These are phyloP conservation scores for Paedocypris sp. DNA, from an alignment of 2,113 vertebrate species.

Conservation along the genomic window DNA sequence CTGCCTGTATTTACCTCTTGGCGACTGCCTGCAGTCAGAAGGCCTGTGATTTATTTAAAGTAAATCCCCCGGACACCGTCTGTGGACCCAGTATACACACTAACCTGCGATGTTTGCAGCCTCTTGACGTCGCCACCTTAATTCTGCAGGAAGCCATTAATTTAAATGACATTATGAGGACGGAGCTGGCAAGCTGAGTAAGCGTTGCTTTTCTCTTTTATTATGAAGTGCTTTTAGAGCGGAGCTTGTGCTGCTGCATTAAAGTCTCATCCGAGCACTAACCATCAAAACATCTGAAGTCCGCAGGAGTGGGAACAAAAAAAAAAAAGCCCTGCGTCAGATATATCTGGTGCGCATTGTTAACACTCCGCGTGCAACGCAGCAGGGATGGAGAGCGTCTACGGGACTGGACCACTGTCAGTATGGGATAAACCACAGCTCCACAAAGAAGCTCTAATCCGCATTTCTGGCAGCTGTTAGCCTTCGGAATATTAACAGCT, in stretches of 20 bases:
- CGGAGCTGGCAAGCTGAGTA: slow-evolving; percentile 4
- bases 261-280: background rate
- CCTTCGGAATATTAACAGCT: slow-evolving; percentile 5
- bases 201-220: background rate
- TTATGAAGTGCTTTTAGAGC: slow-evolving; percentile 2
- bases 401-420: slow-evolving; percentile 10
- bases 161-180: slow-evolving; percentile 38
- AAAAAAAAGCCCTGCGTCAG: background rate
- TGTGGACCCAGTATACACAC: slow-evolving; percentile 26
- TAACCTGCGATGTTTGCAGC: slow-evolving; percentile 15
- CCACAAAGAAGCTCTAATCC: slow-evolving; percentile 9
- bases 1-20: background rate
- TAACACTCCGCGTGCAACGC: background rate
- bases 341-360: slow-evolving; percentile 7
- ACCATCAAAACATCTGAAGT: background rate
- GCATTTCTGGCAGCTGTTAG: background rate
- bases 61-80: slow-evolving; percentile 24
- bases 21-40: background rate
- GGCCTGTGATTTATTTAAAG: slow-evolving; percentile 11
- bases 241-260: background rate
- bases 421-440: slow-evolving; percentile 11
- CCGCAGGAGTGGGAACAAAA: background rate
- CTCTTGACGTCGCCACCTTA: slow-evolving; percentile 32
- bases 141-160: slow-evolving; percentile 36
- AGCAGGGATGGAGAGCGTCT: background rate